Evolutionary conservation across 2,888 invertebrate genomes (phyloP), one percentile per base, ranked within the genome.

Genomic region (Matsumyia berberina): DNA sequence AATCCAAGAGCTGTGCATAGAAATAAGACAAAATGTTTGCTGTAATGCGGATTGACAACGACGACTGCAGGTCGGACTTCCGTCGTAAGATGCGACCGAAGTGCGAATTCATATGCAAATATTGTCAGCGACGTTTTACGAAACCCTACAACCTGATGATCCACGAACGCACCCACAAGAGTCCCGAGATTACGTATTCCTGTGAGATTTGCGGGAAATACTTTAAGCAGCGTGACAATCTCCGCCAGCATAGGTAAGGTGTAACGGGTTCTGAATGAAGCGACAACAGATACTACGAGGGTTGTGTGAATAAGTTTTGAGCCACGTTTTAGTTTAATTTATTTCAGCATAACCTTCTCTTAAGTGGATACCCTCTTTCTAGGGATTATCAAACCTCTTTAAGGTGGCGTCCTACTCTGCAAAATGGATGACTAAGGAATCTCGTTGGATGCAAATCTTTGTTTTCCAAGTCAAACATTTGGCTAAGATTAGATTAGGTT

Each of bases 61-160:
- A 96, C 93, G 96, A 96, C 93, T 95, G 96, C 93, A 94, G 95
- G 92, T 94, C 96, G 93, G 96, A 96, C 94, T 96, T 96, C 93
- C 94, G 96, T 93, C 95, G 96, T 93, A 96, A 96, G 93, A 96
- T 96, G 95, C 94, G 97, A 91, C 95, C 96, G 90, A 98, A 98
- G 94, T 98, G 98, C 94, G 98, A 99, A 93, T 99, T 97, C 93
- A 97, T 99, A 92, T 99, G 99, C 95, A 97, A 97, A 93, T 99
- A 96, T 93, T 99, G 99, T 94, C 97, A 97, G 92, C 95, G 99
- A 90, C 95, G 98, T 92, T 99, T 99, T 94, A 98, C 98, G 91
- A 99, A 99, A 93, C 96, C 97, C 88, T 99, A 99, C 94, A 99
- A 99, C 93, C 94, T 99, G 92, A 95, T 99, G 94, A 99, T 99